phyloP scores from a whole-genome alignment of 35 echinoderm and acorn worm species.

The Apostichopus japonicus region DNA sequence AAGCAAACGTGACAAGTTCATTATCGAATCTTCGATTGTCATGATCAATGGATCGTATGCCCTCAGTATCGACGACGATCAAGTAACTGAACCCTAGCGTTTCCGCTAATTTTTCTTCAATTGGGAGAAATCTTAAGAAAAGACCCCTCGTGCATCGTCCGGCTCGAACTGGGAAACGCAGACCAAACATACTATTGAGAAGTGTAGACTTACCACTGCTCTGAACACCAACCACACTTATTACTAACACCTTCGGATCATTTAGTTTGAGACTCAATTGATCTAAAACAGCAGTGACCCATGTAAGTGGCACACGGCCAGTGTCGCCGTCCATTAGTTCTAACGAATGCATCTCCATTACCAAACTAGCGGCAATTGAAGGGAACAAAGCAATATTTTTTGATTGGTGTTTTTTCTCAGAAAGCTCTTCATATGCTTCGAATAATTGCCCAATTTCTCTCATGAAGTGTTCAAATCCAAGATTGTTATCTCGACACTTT shows the following conservation, averaged over 20 bases:
- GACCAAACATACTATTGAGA: conserved; percentile 45
- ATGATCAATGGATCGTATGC: conserved; percentile 1
- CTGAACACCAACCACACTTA: conserved; percentile 36
- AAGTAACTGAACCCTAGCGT: background rate
- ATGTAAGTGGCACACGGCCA: background rate
- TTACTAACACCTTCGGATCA: background rate
- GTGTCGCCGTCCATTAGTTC: conserved; percentile 12
- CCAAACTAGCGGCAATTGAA: background rate
- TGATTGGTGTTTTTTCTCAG: background rate
- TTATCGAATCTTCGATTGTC: background rate
- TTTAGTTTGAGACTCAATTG: background rate
- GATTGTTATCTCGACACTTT: background rate
- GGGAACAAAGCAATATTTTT: background rate
- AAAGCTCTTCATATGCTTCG: background rate
- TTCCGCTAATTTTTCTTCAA: conserved; percentile 22
- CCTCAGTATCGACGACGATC: conserved; percentile 27
- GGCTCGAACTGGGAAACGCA: conserved; percentile 17
- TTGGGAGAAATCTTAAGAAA: conserved; percentile 17
- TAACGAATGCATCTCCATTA: background rate
- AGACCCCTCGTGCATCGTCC: conserved; percentile 43
- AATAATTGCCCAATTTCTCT: conserved; percentile 36
- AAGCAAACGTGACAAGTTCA: conserved; percentile 16
- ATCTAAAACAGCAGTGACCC: background rate
- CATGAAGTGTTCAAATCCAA: conserved; percentile 27
- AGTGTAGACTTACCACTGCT: conserved; percentile 55